Base-by-base conservation (phyloP, 2,888 invertebrate genomes). In the Morpho achilles region DNA sequence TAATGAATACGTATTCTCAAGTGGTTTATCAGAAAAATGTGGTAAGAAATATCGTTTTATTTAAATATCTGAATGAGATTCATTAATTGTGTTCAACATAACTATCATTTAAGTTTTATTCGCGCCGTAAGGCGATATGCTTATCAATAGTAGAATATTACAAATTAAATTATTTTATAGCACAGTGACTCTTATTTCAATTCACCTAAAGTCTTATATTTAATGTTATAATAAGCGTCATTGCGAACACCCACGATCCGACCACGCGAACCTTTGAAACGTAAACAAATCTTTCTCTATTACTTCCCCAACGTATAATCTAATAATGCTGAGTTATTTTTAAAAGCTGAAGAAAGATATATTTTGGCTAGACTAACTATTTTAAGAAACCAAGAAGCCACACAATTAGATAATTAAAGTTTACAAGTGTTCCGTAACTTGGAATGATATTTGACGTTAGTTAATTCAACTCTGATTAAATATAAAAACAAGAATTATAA, bases 181-280 rank as follows among this genome's bases (percentile, higher is more conserved):
- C 39, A 62, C 47, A 47, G 48, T 23, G 7, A 22, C 10, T 10
- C 48, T 16, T 62, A 51, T 54, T 8, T 8, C 4, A 7, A 40
- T 10, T 0, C 0, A 0, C 3, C 42, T 62, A 54, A 56, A 53
- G 56, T 54, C 40, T 10, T 51, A 41, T 53, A 58, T 56, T 48
- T 45, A 49, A n/a, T 32, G 7, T 6, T 10, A 41, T 42, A 42
- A 43, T 51, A 41, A 58, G 40, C 52, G 32, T 44, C 39, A 9
- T 48, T 47, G 53, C 53, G 40, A 50, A 53, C 59, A 53, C 59
- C 59, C 56, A 62, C 61, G 50, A 8, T 41, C 61, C 53, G 53
- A 59, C 61, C 56, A 59, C 59, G 59, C 59, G 56, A 50, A 59
- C 56, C 62, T 59, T 59, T 62, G 56, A 45, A 56, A 51, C 56